A percentile compares a stretch with the other conserved stretches of the same genome.
phyloP scores from a whole-genome alignment of 2,888 invertebrate species.

The Harmothoe impar region DNA sequence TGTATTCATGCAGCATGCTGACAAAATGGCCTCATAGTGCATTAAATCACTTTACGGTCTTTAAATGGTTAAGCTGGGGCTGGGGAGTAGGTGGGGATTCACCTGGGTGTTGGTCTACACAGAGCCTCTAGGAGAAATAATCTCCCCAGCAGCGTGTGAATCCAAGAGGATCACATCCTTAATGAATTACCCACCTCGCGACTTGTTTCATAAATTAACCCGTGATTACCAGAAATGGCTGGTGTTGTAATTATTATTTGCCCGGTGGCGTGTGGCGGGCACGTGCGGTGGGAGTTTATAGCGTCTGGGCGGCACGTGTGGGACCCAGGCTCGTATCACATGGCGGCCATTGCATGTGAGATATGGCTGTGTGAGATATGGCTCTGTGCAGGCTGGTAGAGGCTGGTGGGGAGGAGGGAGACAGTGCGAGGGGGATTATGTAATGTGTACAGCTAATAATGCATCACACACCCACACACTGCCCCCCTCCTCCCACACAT shows the following conservation, averaged over 20 bases:
- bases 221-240: constrained; percentile 18
- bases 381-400: not conserved
- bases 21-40: too few species aligned
- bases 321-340: too few species aligned
- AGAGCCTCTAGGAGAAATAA: not conserved
- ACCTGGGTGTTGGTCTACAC: not conserved
- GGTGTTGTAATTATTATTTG: not conserved
- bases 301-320: too few species aligned
- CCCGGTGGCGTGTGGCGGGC: not conserved
- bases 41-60: too few species aligned
- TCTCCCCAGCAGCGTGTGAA: constrained; percentile 19
- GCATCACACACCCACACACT: too few species aligned
- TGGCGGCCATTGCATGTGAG: not conserved
- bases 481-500: too few species aligned
- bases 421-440: not conserved
- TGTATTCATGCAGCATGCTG: too few species aligned
- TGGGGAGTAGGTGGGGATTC: too few species aligned
- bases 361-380: not conserved
- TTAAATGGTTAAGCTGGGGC: too few species aligned
- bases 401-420: not conserved
- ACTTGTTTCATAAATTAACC: not conserved
- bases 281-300: too few species aligned
- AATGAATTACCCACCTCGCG: not conserved
- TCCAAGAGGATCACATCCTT: not conserved
- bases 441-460: too few species aligned